phyloP scores from a whole-genome alignment of 2,888 invertebrate genomes.

The Tenthredo amoena region DNA sequence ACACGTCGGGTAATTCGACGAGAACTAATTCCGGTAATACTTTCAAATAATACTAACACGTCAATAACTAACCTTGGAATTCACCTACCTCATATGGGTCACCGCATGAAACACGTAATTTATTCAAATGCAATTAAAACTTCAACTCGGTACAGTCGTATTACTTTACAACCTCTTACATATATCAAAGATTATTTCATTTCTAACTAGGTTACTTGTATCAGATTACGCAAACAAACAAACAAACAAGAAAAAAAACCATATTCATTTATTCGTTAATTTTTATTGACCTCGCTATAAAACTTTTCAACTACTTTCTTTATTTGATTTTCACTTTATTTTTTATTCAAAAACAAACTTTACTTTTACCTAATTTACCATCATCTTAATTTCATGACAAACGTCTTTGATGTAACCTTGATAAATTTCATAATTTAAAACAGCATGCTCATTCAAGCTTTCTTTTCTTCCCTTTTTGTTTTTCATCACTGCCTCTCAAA shows the following conservation, averaged over 20 bases:
- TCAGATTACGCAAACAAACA: neutral
- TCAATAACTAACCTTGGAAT: slow-evolving; percentile 71
- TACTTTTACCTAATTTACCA: neutral
- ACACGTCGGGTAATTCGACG: slow-evolving; percentile 89
- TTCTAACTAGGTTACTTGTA: neutral
- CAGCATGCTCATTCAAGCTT: neutral
- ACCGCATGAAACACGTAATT: slow-evolving; percentile 39
- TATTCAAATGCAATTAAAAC: slow-evolving; percentile 44
- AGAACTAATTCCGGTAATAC: slow-evolving; percentile 89
- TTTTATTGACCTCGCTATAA: slow-evolving; percentile 10
- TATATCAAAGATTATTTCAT: neutral
- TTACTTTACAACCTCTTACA: neutral
- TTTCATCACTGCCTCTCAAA: neutral
- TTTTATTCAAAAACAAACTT: neutral
- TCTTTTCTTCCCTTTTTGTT: neutral
- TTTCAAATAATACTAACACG: slow-evolving; percentile 1
- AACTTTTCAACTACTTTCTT: neutral
- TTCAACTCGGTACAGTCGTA: neutral
- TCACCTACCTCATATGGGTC: slow-evolving; percentile 50
- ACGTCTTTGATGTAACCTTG: slow-evolving; percentile 19
- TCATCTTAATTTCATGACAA: neutral
- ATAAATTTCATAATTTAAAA: neutral
- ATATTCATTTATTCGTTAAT: neutral
- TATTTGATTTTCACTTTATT: neutral
- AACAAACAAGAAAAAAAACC: neutral